Base-by-base conservation (phyloP, 2,888 invertebrate genomes). In the Volucella zonaria region DNA sequence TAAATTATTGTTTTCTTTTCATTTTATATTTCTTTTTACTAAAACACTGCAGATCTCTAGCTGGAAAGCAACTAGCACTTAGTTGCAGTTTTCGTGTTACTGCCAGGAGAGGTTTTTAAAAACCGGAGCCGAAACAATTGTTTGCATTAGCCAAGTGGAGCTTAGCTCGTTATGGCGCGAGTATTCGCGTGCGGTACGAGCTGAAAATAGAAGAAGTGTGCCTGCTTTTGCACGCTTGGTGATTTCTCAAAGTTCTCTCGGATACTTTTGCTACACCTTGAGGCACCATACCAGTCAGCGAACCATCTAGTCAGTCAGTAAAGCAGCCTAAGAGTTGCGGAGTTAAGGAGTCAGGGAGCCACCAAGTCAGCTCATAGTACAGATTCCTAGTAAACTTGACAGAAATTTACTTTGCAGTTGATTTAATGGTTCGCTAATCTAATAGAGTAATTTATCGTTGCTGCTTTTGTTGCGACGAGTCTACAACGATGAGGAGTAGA, bases 361-460 rank as follows among this genome's bases (percentile, higher is more conserved):
- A 31, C 11, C 18, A 56, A 82, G 70, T 52, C 67, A 62, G 40
- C 71, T 51, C 61, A 62, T 58, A 66, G 75, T 73, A 31, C 31
- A 45, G 76, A 85, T 85, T 85, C 76, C 80, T 62, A 73, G 76
- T 66, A 77, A 71, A 85, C 85, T 85, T 85, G 85, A 85, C 85
- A 85, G 85, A 85, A 85, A 85, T 85, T 85, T 85, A 85, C 81
- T 85, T 85, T 73, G 38, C 73, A 85, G 76, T 85, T 85, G 85
- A 85, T 85, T 85, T 85, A 85, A 85, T 81, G 85, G 85, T 85
- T 85, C 77, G 85, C 85, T 85, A 85, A 85, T 85, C 85, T 85
- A 85, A 85, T 85, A 76, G 85, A 81, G 85, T 77, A 85, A 85
- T 85, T 85, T 85, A 85, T 85, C 64, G 85, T 52, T 67, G 51